These are phyloP conservation scores for Pseudanteris insignis DNA, from an alignment of 2,888 invertebrate genomes.

Conservation along the genomic window DNA sequence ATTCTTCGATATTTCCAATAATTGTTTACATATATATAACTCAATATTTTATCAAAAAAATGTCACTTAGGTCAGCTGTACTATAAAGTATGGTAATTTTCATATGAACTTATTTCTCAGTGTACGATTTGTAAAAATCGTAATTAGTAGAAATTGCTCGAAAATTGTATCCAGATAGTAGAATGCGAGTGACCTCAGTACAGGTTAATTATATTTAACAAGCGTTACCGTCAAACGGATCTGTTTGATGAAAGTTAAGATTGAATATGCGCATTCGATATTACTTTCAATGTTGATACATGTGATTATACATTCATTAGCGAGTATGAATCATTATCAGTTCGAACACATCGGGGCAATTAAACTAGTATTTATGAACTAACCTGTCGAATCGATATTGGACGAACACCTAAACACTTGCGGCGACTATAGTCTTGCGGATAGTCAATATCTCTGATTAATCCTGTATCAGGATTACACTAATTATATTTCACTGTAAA, in stretches of 20 bases:
- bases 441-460: constrained; percentile 40
- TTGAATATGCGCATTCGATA: constrained; percentile 23
- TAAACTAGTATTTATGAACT: constrained; percentile 36
- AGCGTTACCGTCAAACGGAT: constrained; percentile 7
- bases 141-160: too few relatives aligned
- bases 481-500: constrained; percentile 29
- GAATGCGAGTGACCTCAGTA: too few relatives aligned
- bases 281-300: constrained; percentile 36
- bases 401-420: constrained; percentile 33
- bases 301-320: constrained; percentile 33
- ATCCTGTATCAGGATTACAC: constrained; percentile 27
- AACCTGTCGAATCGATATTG: constrained; percentile 28
- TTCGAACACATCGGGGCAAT: constrained; percentile 33
- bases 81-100: too few relatives aligned
- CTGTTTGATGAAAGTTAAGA: constrained; percentile 31
- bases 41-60: too few relatives aligned
- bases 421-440: constrained; percentile 31
- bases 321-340: constrained; percentile 30
- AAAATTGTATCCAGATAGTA: too few relatives aligned
- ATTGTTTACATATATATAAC: too few relatives aligned
- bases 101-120: too few relatives aligned
- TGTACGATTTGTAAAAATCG: too few relatives aligned
- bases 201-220: too few relatives aligned
- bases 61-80: too few relatives aligned
- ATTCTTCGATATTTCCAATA: too few relatives aligned